phyloP scores from a whole-genome alignment of 2,797 vertebrate species.

The Arvicola amphibius region DNA sequence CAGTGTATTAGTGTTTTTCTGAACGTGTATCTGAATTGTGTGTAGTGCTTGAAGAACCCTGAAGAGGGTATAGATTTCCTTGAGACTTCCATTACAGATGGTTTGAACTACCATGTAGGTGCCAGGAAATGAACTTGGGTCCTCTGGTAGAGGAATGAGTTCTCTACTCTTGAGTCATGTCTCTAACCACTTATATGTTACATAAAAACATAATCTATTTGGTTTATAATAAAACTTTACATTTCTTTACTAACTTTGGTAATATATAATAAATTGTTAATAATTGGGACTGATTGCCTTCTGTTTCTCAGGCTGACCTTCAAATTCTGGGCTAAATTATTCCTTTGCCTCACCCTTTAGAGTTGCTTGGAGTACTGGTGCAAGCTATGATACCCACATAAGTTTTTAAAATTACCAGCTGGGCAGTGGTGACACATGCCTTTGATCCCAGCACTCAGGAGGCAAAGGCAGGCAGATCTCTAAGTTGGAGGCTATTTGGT shows the following conservation, averaged over 20 bases:
- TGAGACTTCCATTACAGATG: neutral
- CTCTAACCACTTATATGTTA: neutral
- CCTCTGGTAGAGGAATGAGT: neutral
- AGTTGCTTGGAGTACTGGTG: neutral
- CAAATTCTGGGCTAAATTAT: neutral
- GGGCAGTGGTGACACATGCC: no score
- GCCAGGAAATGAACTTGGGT: neutral
- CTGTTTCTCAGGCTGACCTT: neutral
- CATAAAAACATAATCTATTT: neutral
- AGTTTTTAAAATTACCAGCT: neutral
- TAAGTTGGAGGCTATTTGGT: neutral
- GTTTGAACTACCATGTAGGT: neutral
- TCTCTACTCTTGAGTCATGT: neutral
- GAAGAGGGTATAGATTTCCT: neutral
- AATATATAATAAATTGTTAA: neutral
- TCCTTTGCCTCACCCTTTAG: neutral
- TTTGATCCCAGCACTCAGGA: neutral
- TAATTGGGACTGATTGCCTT: neutral
- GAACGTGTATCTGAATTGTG: neutral
- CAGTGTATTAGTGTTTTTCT: neutral
- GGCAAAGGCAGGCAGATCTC: neutral
- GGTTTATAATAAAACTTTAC: neutral
- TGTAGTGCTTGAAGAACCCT: neutral
- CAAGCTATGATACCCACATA: neutral
- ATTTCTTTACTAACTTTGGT: neutral